These are phyloP conservation scores for Oxyscelio sp. DNA, from an alignment of 2,888 invertebrate species.

Conservation along the genomic window DNA sequence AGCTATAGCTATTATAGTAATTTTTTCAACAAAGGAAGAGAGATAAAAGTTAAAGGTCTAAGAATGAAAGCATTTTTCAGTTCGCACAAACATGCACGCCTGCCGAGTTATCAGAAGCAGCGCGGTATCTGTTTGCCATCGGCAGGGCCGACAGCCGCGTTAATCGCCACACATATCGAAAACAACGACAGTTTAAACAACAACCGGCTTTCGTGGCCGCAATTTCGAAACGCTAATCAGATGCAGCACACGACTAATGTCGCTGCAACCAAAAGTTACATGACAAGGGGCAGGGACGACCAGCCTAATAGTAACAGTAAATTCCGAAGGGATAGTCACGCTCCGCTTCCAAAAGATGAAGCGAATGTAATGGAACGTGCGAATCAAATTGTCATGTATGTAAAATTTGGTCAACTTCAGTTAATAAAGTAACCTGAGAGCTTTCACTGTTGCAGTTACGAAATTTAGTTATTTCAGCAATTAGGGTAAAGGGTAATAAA, in stretches of 20 bases:
- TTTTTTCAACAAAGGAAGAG: too few species aligned
- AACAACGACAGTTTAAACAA: conserved; percentile 89
- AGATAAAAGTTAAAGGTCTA: conserved; percentile 74
- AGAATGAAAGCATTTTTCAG: conserved; percentile 88
- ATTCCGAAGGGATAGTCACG: conserved; percentile 87
- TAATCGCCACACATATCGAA: conserved; percentile 89
- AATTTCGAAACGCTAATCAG: conserved; percentile 89
- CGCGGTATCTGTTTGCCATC: conserved; percentile 86
- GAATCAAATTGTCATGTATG: conserved; percentile 96
- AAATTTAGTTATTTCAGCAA: conserved; percentile 74
- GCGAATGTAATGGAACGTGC: conserved; percentile 95
- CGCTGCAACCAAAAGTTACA: conserved; percentile 83
- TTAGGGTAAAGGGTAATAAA: conserved; percentile 80
- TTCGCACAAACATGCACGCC: conserved; percentile 87
- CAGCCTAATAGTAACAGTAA: conserved; percentile 87
- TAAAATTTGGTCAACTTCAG: conserved; percentile 80
- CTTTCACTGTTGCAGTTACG: conserved; percentile 54
- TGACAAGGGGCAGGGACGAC: conserved; percentile 85
- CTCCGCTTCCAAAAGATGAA: conserved; percentile 91
- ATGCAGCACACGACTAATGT: conserved; percentile 84
- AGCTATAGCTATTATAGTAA: too few species aligned
- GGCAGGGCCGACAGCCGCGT: conserved; percentile 84
- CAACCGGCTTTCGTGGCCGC: conserved; percentile 90
- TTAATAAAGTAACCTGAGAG: conserved; percentile 52
- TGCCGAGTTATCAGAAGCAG: conserved; percentile 88